Conservation (phyloP, 2,888 invertebrate species). For the Acanthosoma haemorrhoidale region DNA sequence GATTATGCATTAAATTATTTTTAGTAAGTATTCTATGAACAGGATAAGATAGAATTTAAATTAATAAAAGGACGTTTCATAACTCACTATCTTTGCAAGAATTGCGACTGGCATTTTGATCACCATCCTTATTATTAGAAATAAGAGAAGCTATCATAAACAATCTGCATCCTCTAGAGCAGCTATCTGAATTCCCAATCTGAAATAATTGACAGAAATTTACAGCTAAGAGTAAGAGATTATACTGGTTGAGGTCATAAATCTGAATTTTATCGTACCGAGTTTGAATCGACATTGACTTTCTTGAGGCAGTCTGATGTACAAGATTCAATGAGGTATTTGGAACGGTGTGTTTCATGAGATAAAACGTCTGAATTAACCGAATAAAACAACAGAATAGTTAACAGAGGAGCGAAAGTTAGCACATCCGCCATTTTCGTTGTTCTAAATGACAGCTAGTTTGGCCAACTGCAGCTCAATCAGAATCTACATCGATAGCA, state of each 20-base stretch:
- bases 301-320: slow-evolving; percentile 21
- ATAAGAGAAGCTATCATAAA: slow-evolving; percentile 34
- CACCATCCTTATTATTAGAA: slow-evolving; percentile 27
- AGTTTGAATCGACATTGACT: slow-evolving; percentile 16
- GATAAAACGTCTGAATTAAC: slow-evolving; percentile 11
- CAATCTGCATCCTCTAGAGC: slow-evolving; percentile 37
- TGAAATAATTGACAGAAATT: no score
- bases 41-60: no score
- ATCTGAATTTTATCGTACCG: not conserved
- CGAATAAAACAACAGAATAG: slow-evolving; percentile 18
- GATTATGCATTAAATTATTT: no score
- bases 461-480: no score
- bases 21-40: no score
- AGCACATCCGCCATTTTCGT: slow-evolving; percentile 24
- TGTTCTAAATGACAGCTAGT: not conserved
- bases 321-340: not conserved
- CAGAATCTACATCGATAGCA: no score
- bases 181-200: slow-evolving; percentile 35
- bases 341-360: not conserved
- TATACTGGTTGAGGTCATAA: not conserved
- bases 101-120: slow-evolving; percentile 30
- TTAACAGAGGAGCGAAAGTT: not conserved
- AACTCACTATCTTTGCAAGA: slow-evolving; percentile 34
- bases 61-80: no score
- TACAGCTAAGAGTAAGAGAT: no score